Conservation (phyloP, 1,140 invertebrate species). For the Eufriesea mexicana region DNA sequence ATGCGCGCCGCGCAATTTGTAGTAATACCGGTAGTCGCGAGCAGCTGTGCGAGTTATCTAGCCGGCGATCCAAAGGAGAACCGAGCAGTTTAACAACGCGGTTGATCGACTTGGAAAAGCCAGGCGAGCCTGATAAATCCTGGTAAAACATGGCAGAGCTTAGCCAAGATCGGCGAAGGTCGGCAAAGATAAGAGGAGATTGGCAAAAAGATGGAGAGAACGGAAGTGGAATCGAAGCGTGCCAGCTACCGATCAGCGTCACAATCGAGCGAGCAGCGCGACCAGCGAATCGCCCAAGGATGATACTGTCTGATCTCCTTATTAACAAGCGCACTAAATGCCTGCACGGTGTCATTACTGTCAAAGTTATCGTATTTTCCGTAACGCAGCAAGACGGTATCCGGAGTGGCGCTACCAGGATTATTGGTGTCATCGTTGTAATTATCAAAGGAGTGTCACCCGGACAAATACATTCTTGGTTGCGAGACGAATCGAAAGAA, state of each 20-base stretch:
- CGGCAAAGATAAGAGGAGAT: no score
- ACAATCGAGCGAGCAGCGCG: neutral
- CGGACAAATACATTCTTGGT: neutral
- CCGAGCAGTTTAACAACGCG: neutral
- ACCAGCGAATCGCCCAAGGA: neutral
- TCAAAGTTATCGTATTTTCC: conserved; percentile 39
- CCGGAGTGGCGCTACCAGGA: conserved; percentile 19
- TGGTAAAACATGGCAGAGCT: neutral
- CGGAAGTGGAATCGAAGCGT: neutral
- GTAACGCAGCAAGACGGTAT: conserved; percentile 1
- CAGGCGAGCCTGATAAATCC: neutral
- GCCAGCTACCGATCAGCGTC: neutral
- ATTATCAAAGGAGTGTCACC: conserved; percentile 6
- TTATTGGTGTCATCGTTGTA: conserved; percentile 33
- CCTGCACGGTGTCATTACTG: conserved; percentile 20
- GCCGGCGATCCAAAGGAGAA: neutral
- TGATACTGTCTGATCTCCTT: neutral
- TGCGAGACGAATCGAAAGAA: no score
- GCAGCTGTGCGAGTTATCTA: neutral
- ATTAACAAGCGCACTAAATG: conserved; percentile 51
- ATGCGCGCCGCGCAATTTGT: neutral
- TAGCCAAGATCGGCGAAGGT: neutral
- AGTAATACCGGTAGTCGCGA: neutral
- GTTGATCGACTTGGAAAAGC: neutral
- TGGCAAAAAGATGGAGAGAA: no score